phyloP scores from a whole-genome alignment of 1,140 invertebrate genomes.

The Bombus ignitus region DNA sequence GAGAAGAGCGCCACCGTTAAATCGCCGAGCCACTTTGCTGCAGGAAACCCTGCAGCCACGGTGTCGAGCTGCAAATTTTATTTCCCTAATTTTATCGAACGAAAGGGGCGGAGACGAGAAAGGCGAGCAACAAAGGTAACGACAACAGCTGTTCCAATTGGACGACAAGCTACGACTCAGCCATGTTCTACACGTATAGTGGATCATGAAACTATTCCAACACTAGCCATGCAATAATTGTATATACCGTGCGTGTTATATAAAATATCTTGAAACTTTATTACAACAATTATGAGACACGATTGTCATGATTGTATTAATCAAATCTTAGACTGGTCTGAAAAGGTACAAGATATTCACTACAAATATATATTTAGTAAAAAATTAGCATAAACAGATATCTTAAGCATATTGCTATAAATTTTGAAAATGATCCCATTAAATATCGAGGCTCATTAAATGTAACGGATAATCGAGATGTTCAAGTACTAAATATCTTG shows the following conservation, averaged over 20 bases:
- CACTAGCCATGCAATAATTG: neutral
- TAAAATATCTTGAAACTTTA: neutral
- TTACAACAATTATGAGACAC: neutral
- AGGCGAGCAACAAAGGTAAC: neutral
- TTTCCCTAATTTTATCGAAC: constrained; percentile 30
- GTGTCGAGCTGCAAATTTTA: constrained; percentile 17
- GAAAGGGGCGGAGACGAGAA: neutral
- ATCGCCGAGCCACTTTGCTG: neutral
- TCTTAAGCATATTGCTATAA: neutral
- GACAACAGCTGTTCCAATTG: constrained; percentile 32
- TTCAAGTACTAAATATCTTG: too few relatives aligned
- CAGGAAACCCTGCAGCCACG: too few relatives aligned
- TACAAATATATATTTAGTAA: too few relatives aligned
- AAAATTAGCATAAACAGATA: neutral
- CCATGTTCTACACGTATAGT: neutral
- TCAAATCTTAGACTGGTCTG: neutral
- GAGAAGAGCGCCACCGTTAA: neutral
- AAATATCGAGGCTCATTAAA: too few relatives aligned
- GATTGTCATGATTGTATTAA: neutral
- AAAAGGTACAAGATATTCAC: neutral
- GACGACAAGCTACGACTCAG: neutral
- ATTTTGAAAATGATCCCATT: too few relatives aligned
- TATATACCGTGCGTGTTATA: neutral
- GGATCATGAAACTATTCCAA: neutral
- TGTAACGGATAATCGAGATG: too few relatives aligned